Evolutionary conservation across 37 sponge, comb jelly and placozoan genomes (phyloP).

Genomic region (Mnemiopsis leidyi): DNA sequence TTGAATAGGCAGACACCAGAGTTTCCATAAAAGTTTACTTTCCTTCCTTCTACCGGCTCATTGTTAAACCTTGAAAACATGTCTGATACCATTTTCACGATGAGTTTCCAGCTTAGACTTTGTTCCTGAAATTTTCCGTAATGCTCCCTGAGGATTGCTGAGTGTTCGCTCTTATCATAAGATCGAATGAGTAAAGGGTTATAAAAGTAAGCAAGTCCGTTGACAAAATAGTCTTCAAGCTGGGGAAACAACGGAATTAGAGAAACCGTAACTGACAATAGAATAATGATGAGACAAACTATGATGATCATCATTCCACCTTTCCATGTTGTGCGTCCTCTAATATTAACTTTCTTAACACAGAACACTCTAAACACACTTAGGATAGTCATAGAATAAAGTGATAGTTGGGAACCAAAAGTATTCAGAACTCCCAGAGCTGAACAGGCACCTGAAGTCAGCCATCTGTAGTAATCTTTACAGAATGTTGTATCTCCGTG

Average conservation of each 20-base stretch:
- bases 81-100: background rate
- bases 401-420: background rate
- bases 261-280: background rate
- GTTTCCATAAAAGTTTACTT: background rate
- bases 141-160: background rate
- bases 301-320: background rate
- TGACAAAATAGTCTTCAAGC: background rate
- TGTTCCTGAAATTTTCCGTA: background rate
- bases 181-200: background rate
- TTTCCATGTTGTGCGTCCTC: background rate
- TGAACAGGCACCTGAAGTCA: background rate
- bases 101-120: background rate
- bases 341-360: background rate
- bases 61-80: background rate
- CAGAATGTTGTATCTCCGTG: background rate
- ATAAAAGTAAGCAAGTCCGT: background rate
- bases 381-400: background rate
- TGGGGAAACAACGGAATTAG: background rate
- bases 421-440: background rate
- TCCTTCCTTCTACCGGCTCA: background rate
- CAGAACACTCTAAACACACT: background rate
- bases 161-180: background rate
- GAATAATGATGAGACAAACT: background rate
- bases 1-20: background rate
- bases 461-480: background rate